phyloP scores from a whole-genome alignment of 2,113 vertebrate genomes.

The Pachypanchax playfairii region DNA sequence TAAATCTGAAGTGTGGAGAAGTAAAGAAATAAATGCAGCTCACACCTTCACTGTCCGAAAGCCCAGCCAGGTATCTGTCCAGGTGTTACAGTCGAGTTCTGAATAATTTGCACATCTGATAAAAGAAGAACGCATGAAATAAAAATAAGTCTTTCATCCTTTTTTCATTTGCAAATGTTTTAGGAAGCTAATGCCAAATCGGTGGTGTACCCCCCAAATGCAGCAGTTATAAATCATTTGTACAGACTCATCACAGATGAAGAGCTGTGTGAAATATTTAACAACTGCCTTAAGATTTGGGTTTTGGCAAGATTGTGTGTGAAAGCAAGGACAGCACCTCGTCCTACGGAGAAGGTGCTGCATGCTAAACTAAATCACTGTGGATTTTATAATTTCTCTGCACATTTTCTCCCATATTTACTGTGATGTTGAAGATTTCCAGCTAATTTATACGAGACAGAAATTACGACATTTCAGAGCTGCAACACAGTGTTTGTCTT shows the following conservation, averaged over 20 bases:
- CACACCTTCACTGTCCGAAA: not conserved
- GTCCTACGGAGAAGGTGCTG: not conserved
- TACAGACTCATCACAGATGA: constrained; percentile 10
- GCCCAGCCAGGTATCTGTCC: constrained; percentile 3
- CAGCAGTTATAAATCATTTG: constrained; percentile 16
- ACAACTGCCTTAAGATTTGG: constrained; percentile 2
- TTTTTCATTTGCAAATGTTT: not conserved
- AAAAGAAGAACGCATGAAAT: not conserved
- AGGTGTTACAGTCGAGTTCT: constrained; percentile 1
- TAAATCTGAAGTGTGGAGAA: not conserved
- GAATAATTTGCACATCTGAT: not conserved
- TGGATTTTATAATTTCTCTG: too few relatives aligned
- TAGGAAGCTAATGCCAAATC: not conserved
- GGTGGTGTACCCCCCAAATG: not conserved
- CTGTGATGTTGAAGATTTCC: not conserved
- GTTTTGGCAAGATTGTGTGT: not conserved
- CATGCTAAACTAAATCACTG: not conserved
- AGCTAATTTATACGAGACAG: not conserved
- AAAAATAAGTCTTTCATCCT: not conserved
- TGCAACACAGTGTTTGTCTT: not conserved
- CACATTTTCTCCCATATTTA: not conserved
- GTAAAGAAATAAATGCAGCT: not conserved
- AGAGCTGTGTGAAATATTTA: constrained; percentile 3
- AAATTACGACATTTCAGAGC: not conserved
- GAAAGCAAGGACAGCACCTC: not conserved